A percentile compares a stretch with the other conserved stretches of the same genome.
phyloP scores from a whole-genome alignment of 2,888 invertebrate species.

The Pyrrhosoma nymphula region DNA sequence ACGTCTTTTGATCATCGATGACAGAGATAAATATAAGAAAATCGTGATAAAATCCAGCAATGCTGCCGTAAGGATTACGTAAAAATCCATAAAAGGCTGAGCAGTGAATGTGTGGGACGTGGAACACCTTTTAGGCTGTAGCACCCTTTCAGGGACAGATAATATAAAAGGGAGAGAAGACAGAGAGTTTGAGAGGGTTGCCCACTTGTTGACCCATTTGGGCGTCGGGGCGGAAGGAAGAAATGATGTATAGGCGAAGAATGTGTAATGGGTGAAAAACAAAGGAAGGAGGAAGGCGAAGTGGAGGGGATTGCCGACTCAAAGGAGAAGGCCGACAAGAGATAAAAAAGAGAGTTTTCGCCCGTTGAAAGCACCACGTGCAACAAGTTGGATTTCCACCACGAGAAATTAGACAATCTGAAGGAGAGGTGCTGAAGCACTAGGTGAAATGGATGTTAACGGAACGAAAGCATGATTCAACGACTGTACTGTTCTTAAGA shows the following conservation, averaged over 20 bases:
- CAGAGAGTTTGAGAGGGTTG: background rate
- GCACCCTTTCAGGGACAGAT: background rate
- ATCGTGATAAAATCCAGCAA: too few species aligned
- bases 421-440: background rate
- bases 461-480: too few species aligned
- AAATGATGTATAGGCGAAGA: background rate
- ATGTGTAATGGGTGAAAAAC: background rate
- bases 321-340: background rate
- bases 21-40: too few species aligned
- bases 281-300: background rate
- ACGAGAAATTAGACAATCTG: background rate
- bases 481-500: too few species aligned
- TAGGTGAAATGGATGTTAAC: background rate
- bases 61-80: too few species aligned
- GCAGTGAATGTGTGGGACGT: background rate
- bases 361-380: background rate
- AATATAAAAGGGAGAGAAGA: background rate
- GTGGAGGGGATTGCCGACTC: background rate
- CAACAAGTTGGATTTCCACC: background rate
- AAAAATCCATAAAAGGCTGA: too few species aligned
- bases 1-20: too few species aligned
- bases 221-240: background rate
- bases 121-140: background rate
- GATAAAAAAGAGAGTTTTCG: background rate
- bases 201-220: slow-evolving; percentile 22